Percentiles rank a stretch among this genome's conserved stretches.
Conservation (phyloP, 2,113 vertebrate genomes). For the Gopherus evgoodei region DNA sequence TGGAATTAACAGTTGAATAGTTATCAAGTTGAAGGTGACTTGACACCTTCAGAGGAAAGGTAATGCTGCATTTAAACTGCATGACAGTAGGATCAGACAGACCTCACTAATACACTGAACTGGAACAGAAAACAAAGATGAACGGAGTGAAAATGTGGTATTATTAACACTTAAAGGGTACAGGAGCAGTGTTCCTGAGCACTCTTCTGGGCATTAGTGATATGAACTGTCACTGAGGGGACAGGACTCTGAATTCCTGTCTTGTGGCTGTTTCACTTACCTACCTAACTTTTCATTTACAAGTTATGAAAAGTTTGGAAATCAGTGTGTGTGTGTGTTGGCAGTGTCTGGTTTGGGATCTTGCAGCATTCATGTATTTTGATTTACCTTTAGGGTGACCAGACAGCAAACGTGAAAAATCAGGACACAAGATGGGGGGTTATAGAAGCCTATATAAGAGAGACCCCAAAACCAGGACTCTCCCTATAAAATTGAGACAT, state of each 20-base stretch:
- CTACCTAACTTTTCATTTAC: background rate
- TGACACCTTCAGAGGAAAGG: background rate
- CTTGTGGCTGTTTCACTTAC: background rate
- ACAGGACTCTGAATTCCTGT: background rate
- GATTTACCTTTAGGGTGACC: background rate
- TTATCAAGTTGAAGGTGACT: background rate
- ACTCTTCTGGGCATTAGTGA: background rate
- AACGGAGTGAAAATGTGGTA: background rate
- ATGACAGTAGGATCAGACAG: background rate
- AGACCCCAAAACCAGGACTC: too few relatives aligned
- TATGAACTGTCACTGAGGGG: background rate
- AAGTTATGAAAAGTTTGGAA: background rate
- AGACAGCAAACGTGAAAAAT: too few relatives aligned
- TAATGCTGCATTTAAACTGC: background rate
- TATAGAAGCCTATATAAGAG: too few relatives aligned
- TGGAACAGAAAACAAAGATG: background rate
- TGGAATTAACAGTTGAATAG: background rate
- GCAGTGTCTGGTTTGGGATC: background rate
- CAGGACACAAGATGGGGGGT: too few relatives aligned
- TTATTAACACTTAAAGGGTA: background rate
- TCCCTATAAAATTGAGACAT: too few relatives aligned
- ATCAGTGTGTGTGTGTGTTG: background rate
- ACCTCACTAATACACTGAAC: background rate
- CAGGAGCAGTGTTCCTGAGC: background rate
- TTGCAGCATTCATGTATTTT: accelerated